phyloP scores from a whole-genome alignment of 2,113 vertebrate genomes.

The Tapirus terrestris region DNA sequence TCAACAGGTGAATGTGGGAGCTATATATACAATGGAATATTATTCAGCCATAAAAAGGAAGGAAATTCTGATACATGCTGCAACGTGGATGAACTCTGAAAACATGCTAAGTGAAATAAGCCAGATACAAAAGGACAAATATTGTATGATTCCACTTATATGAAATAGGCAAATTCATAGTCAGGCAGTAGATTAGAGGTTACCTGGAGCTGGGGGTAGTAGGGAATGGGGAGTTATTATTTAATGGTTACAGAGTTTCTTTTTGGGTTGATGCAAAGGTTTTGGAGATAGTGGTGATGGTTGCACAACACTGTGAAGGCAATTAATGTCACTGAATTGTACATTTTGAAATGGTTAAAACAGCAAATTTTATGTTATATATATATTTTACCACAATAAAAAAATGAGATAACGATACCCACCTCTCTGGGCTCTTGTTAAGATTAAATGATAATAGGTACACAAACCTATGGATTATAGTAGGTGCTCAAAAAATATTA shows the following conservation, averaged over 20 bases:
- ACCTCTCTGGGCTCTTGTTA: background rate
- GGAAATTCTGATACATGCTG: background rate
- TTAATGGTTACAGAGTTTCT: conserved; percentile 27
- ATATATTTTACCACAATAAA: background rate
- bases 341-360: background rate
- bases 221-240: background rate
- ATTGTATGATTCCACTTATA: background rate
- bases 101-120: background rate
- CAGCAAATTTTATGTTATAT: background rate
- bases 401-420: background rate
- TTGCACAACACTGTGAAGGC: background rate
- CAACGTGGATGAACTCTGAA: background rate
- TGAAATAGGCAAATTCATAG: background rate
- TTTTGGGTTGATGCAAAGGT: background rate
- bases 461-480: background rate
- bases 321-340: background rate
- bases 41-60: background rate
- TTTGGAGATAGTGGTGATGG: background rate
- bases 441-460: background rate
- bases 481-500: background rate
- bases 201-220: background rate
- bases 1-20: background rate
- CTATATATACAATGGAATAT: background rate
- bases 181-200: background rate
- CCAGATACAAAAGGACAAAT: background rate